Base-by-base conservation (phyloP, 2,888 invertebrate species). In the Apantesis nais region DNA sequence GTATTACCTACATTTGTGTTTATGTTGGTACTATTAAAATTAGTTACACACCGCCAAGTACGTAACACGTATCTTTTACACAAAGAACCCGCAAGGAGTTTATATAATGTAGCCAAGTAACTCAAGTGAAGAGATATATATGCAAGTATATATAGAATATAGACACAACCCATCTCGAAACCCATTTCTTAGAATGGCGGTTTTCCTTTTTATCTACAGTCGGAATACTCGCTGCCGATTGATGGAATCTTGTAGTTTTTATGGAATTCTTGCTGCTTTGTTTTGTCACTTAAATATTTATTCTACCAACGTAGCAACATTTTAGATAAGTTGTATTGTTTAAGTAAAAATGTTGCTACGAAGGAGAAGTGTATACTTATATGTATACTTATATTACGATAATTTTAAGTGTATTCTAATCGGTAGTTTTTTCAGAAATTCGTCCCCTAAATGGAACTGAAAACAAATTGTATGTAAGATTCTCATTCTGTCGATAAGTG, bases 101-200 rank as follows among this genome's bases (percentile, higher is more conserved):
- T 75, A 73, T 79, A 74, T 72, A 73, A 68, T 69, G 71, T 71
- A 78, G 72, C 73, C 77, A 78, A 77, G 62, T 48, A 71, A 66
- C 72, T 63, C 44, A 22, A 69, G 55, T 66, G 66, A 68, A 61
- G 52, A 70, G 62, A 74, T 29, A 25, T 12, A 8, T 73, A 61
- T 65, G 55, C 70, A 70, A 39, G 22, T 72, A 70, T 71, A 74
- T 67, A 37, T 65, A 65, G 60, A 72, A 71, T 76, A 73, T 75
- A 78, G 70, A 77, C 74, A 68, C 66, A 75, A 76, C 75, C 81
- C 75, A 80, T 80, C 80, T 80, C 71, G 68, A 74, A 82, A 73
- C 76, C 80, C 78, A 82, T 82, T 82, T 82, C 80, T 72, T 76
- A 82, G 76, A 82, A 82, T 78, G 78, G 78, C 80, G 76, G 77